phyloP scores from a whole-genome alignment of 1,140 invertebrate species.

The Drosophila miranda region DNA sequence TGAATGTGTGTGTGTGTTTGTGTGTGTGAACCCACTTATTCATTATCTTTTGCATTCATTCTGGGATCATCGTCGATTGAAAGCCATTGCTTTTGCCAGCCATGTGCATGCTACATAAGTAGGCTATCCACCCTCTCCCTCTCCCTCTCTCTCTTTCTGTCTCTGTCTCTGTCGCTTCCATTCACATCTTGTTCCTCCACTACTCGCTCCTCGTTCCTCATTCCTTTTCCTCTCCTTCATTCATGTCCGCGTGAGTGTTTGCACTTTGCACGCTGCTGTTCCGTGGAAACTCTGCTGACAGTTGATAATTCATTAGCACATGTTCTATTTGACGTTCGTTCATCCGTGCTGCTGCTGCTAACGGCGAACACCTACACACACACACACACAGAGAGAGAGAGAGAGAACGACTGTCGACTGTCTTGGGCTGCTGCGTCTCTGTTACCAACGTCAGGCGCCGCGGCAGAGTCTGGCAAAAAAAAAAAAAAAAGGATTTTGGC shows the following conservation, averaged over 20 bases:
- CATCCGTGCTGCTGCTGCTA: constrained; percentile 61
- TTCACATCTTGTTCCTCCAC: background rate
- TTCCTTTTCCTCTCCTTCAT: constrained; percentile 17
- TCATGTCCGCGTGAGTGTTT: constrained; percentile 67
- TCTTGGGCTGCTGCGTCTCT: constrained; percentile 69
- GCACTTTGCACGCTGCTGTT: constrained; percentile 69
- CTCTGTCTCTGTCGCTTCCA: background rate
- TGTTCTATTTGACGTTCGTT: constrained; percentile 79
- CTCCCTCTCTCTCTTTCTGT: background rate
- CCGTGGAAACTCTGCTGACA: constrained; percentile 55
- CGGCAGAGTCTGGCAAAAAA: constrained; percentile 18
- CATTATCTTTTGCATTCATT: constrained; percentile 17
- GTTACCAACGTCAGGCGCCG: constrained; percentile 59
- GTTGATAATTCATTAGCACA: constrained; percentile 79
- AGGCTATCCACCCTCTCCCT: constrained; percentile 22
- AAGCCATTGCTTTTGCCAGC: constrained; percentile 31
- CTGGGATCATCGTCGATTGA: too few relatives aligned
- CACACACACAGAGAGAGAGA: constrained; percentile 8
- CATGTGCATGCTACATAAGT: constrained; percentile 24
- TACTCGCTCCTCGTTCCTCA: background rate
- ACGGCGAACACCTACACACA: constrained; percentile 26
- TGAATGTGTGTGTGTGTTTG: too few relatives aligned
- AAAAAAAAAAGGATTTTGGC: constrained; percentile 32
- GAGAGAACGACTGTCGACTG: constrained; percentile 29
- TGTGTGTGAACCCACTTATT: constrained; percentile 17